phyloP scores from a whole-genome alignment of 2,888 invertebrate species.

The Kuschelorhynchus macadamiae region DNA sequence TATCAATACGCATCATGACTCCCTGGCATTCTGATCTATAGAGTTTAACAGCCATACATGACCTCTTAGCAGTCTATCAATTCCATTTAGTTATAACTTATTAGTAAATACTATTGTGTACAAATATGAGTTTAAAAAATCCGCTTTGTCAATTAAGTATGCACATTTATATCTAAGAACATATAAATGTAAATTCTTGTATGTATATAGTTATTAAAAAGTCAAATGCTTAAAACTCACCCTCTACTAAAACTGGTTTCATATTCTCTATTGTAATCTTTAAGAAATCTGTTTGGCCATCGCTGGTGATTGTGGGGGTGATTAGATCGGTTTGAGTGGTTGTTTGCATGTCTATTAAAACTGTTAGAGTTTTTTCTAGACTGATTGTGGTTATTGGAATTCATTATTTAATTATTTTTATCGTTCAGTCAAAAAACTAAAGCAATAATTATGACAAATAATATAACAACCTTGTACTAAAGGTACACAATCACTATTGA shows the following conservation, averaged over 20 bases:
- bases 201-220: no score
- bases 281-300: constrained; percentile 67
- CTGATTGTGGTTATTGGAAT: constrained; percentile 67
- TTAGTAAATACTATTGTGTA: no score
- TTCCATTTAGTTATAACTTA: no score
- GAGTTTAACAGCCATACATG: no score
- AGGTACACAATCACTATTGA: constrained; percentile 61
- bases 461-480: constrained; percentile 58
- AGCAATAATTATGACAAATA: constrained; percentile 50
- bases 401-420: constrained; percentile 61
- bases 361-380: constrained; percentile 66
- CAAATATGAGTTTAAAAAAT: no score
- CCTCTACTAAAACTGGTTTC: constrained; percentile 67
- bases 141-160: no score
- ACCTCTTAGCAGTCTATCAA: no score
- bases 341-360: constrained; percentile 66
- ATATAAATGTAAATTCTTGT: no score
- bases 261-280: constrained; percentile 67
- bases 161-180: no score
- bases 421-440: constrained; percentile 47
- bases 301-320: constrained; percentile 65
- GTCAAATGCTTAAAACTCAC: no score
- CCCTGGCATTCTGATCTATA: no score
- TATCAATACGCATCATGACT: no score
- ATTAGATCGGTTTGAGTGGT: constrained; percentile 64